Evolutionary conservation across 2,888 invertebrate genomes (phyloP).

Genomic region (Masnerella sp.): DNA sequence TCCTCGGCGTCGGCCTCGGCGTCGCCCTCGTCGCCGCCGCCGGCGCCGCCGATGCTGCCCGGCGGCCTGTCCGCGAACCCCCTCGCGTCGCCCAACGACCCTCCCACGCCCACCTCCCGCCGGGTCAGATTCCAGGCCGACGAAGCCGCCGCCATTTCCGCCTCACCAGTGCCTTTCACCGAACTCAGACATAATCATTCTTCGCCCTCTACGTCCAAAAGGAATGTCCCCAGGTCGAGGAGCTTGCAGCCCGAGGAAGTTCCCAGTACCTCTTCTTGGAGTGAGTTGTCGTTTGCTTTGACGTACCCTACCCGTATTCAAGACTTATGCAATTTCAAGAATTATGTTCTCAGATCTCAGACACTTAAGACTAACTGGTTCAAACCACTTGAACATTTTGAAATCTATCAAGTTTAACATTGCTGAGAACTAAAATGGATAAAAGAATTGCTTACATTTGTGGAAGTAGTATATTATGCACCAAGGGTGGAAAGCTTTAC

Average conservation of each 20-base stretch:
- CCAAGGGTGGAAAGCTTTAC: background rate
- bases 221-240: conserved; percentile 78
- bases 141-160: conserved; percentile 64
- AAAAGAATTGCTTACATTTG: no score
- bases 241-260: conserved; percentile 80
- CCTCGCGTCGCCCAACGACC: conserved; percentile 63
- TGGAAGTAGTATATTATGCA: no score
- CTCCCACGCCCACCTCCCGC: conserved; percentile 73
- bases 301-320: no score
- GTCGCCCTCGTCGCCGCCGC: conserved; percentile 59
- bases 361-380: no score
- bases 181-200: conserved; percentile 65
- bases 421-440: no score
- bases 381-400: no score
- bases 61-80: conserved; percentile 46
- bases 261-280: conserved; percentile 73
- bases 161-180: conserved; percentile 65
- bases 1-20: conserved; percentile 42
- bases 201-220: conserved; percentile 77
- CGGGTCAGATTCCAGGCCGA: conserved; percentile 80
- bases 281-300: no score
- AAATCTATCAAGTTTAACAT: no score
- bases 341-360: no score
- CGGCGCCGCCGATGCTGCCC: conserved; percentile 38
- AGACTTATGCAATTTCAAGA: no score